A percentile compares a stretch with the other conserved stretches of the same genome.
Evolutionary conservation across 2,113 vertebrate species (phyloP).

Genomic region (Mixornis gularis): DNA sequence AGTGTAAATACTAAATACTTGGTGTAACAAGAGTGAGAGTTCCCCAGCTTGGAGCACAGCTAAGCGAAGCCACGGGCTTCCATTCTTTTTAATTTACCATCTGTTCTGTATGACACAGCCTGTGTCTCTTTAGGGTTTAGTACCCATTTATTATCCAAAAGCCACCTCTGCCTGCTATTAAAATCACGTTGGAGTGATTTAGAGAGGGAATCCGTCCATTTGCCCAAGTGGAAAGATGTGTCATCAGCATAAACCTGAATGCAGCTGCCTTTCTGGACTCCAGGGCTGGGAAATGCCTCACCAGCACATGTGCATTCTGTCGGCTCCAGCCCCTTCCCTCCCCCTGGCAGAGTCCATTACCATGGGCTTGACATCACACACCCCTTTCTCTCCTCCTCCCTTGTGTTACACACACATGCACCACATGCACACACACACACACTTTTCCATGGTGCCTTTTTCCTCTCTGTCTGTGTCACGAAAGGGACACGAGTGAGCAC

Average conservation of each 20-base stretch:
- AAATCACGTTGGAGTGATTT: constrained; percentile 67
- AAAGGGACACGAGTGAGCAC: neutral
- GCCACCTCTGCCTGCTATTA: constrained; percentile 68
- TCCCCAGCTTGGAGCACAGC: constrained; percentile 31
- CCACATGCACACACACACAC: neutral
- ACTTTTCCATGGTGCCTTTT: neutral
- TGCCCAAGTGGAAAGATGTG: constrained; percentile 56
- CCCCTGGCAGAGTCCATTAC: neutral
- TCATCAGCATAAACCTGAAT: constrained; percentile 56
- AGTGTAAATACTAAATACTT: constrained; percentile 67
- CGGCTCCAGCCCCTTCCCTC: neutral
- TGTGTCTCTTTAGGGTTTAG: constrained; percentile 71
- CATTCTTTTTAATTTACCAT: constrained; percentile 72
- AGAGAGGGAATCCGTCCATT: constrained; percentile 61
- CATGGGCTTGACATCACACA: rapidly evolving
- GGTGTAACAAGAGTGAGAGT: constrained; percentile 58
- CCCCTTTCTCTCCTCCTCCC: neutral
- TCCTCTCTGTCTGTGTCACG: neutral
- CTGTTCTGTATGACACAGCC: constrained; percentile 69
- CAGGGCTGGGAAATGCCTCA: constrained; percentile 3
- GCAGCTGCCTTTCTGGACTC: neutral
- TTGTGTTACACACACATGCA: neutral
- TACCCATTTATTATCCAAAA: constrained; percentile 73
- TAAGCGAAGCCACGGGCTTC: constrained; percentile 34
- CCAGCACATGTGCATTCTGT: rapidly evolving